Percentiles rank a stretch among this genome's conserved stretches.
These are phyloP conservation scores for Gobionotothen gibberifrons DNA, from an alignment of 2,797 vertebrate genomes.

Conservation along the genomic window DNA sequence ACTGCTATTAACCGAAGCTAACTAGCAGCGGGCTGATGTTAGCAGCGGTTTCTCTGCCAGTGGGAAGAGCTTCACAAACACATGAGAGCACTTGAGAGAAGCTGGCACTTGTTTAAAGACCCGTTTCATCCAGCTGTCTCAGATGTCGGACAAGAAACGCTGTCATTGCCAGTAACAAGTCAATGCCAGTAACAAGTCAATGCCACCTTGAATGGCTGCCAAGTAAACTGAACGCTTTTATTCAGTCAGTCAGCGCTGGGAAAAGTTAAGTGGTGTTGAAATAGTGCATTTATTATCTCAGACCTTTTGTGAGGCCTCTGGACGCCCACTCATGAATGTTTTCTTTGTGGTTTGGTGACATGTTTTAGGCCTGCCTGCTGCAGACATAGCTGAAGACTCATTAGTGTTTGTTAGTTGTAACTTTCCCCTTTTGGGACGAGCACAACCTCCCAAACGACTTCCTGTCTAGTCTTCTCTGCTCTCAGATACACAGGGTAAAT, in stretches of 20 bases:
- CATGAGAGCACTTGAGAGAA: background rate
- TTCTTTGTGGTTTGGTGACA: background rate
- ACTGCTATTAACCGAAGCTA: constrained; percentile 65
- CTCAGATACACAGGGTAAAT: background rate
- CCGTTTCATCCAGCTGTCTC: constrained; percentile 44
- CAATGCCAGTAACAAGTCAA: constrained; percentile 54
- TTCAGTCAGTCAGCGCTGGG: background rate
- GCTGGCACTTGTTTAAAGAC: constrained; percentile 28
- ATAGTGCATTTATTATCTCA: constrained; percentile 1
- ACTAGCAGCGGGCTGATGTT: constrained; percentile 55
- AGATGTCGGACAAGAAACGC: constrained; percentile 45
- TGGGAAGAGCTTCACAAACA: too few species aligned
- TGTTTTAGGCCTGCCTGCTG: constrained; percentile 33
- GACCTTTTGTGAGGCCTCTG: background rate
- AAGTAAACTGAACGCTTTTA: constrained; percentile 10
- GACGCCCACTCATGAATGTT: background rate
- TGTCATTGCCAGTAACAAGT: constrained; percentile 51
- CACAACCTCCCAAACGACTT: constrained; percentile 25
- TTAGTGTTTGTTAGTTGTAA: background rate
- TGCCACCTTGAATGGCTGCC: constrained; percentile 55
- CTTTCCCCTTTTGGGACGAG: constrained; percentile 2
- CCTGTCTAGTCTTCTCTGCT: constrained; percentile 21
- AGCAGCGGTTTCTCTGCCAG: constrained; percentile 21
- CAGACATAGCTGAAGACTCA: background rate
- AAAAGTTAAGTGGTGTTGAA: constrained; percentile 24